phyloP scores from a whole-genome alignment of 2,888 invertebrate genomes.

The Pyrrhosoma nymphula region DNA sequence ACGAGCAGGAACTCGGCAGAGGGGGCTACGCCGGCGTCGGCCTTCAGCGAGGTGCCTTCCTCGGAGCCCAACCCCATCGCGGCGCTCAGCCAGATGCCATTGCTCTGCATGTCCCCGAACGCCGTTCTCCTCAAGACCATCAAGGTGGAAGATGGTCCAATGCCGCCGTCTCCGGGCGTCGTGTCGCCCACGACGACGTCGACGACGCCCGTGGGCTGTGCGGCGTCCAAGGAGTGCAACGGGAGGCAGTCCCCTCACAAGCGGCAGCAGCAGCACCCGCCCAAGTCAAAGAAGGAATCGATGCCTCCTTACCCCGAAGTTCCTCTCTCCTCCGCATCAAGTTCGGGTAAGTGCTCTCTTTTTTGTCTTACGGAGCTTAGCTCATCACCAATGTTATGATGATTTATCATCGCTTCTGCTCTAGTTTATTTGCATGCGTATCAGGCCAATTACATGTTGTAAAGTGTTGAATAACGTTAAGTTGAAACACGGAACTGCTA shows the following conservation, averaged over 20 bases:
- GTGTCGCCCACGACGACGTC: conserved; percentile 73
- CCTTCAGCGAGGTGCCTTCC: conserved; percentile 19
- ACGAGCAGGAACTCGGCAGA: conserved; percentile 75
- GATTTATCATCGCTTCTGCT: too few relatives aligned
- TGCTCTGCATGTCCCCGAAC: conserved; percentile 61
- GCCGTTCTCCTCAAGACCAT: conserved; percentile 44
- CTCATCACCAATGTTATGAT: neutral
- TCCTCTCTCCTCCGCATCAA: conserved; percentile 53
- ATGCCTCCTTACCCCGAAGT: conserved; percentile 54
- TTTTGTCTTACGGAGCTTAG: neutral
- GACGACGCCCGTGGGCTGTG: conserved; percentile 24
- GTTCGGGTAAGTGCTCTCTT: conserved; percentile 29
- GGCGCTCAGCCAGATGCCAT: conserved; percentile 59
- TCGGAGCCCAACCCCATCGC: conserved; percentile 61
- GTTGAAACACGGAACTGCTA: too few relatives aligned
- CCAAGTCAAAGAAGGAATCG: conserved; percentile 53
- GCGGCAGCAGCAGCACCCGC: conserved; percentile 56
- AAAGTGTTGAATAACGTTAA: too few relatives aligned
- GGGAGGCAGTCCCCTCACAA: conserved; percentile 49
- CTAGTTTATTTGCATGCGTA: too few relatives aligned
- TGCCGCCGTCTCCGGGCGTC: conserved; percentile 79
- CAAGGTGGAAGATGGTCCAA: conserved; percentile 82
- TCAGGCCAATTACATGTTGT: too few relatives aligned
- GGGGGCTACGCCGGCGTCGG: conserved; percentile 53
- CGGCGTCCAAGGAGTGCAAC: conserved; percentile 42